Evolutionary conservation across 1,140 invertebrate species (phyloP).

Genomic region (Drosophila nannoptera): DNA sequence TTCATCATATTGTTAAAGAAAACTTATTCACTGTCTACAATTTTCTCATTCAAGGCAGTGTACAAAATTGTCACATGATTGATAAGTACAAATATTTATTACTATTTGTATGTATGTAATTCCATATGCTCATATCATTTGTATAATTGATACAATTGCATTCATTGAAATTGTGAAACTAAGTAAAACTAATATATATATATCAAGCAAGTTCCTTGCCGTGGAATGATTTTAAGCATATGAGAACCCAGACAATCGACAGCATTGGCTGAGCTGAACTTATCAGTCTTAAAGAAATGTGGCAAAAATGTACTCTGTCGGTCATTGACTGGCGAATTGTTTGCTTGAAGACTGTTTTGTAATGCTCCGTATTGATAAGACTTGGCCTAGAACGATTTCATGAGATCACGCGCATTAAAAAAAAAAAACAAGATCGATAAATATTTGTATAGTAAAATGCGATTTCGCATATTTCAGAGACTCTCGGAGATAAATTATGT

Average conservation of each 20-base stretch:
- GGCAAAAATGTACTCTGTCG: slow-evolving; percentile 13
- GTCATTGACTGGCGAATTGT: slow-evolving; percentile 23
- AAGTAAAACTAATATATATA: background rate
- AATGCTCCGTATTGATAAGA: slow-evolving; percentile 18
- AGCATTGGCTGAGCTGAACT: slow-evolving; percentile 13
- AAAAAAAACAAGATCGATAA: no score
- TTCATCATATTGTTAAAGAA: background rate
- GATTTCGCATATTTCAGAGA: slow-evolving; percentile 50
- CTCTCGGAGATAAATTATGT: slow-evolving; percentile 63
- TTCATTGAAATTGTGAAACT: background rate
- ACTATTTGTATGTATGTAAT: background rate
- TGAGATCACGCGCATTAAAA: background rate
- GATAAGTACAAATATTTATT: background rate
- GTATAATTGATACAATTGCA: background rate
- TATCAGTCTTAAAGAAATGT: slow-evolving; percentile 14
- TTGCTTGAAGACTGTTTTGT: slow-evolving; percentile 20
- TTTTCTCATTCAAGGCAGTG: background rate
- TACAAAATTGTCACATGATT: slow-evolving; percentile 2
- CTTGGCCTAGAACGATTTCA: background rate
- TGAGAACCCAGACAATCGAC: background rate
- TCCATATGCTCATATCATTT: background rate
- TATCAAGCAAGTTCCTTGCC: no score
- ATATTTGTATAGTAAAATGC: slow-evolving; percentile 15
- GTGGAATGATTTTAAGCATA: no score
- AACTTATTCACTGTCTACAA: background rate